A percentile compares a stretch with the other conserved stretches of the same genome.
phyloP scores from a whole-genome alignment of 2,888 invertebrate species.

The Zonitis immaculata region DNA sequence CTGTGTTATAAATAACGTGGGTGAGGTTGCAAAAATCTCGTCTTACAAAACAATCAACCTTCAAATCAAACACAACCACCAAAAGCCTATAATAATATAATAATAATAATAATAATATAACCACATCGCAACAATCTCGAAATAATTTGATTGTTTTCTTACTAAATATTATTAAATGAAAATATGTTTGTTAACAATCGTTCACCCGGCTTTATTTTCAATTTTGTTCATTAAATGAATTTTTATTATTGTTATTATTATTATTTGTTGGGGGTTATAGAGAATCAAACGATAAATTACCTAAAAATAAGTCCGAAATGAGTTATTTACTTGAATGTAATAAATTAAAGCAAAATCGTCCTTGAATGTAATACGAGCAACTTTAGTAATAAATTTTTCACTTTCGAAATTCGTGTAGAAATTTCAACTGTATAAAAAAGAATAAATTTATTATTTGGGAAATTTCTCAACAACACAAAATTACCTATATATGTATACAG shows the following conservation, averaged over 20 bases:
- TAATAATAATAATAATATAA: too few relatives aligned
- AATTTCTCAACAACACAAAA: neutral
- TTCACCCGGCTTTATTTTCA: neutral
- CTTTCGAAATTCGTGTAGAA: conserved; percentile 1
- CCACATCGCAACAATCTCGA: too few relatives aligned
- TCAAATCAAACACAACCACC: neutral
- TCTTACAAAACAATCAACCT: neutral
- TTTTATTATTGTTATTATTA: too few relatives aligned
- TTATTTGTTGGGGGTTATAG: neutral
- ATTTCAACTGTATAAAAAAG: neutral
- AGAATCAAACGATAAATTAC: conserved; percentile 10
- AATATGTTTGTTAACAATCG: neutral
- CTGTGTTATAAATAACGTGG: too few relatives aligned
- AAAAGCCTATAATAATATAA: neutral
- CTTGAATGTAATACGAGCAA: conserved; percentile 4
- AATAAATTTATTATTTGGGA: neutral
- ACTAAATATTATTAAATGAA: neutral
- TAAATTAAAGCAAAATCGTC: conserved; percentile 5
- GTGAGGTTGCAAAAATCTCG: neutral
- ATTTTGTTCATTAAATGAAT: neutral
- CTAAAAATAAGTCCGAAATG: conserved; percentile 9
- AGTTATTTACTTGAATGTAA: conserved; percentile 5
- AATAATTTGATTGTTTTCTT: too few relatives aligned
- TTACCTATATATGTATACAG: too few relatives aligned
- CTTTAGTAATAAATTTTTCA: conserved; percentile 7